phyloP scores from a whole-genome alignment of 2,797 vertebrate genomes.

The Molothrus ater region DNA sequence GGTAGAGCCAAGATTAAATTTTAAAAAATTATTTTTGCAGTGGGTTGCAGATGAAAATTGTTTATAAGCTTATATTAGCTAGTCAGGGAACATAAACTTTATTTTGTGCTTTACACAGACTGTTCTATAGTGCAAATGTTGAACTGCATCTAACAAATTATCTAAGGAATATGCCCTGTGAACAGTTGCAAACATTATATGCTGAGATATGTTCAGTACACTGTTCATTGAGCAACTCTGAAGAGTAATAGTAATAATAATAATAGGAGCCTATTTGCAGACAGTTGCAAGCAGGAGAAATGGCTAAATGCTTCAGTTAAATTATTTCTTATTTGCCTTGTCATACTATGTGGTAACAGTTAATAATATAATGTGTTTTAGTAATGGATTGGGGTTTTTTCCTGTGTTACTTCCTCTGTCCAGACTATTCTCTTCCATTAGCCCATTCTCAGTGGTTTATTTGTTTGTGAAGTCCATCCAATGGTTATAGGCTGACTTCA shows the following conservation, averaged over 20 bases:
- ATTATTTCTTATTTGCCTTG: slow-evolving; percentile 59
- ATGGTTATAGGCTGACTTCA: neutral
- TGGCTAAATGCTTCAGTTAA: slow-evolving; percentile 52
- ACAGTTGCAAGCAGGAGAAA: slow-evolving; percentile 50
- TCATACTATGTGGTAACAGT: slow-evolving; percentile 45
- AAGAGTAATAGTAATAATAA: slow-evolving; percentile 49
- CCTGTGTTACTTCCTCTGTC: slow-evolving; percentile 23
- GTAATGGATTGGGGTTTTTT: neutral
- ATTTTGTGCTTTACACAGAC: neutral
- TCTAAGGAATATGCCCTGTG: slow-evolving; percentile 10
- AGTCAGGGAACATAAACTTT: slow-evolving; percentile 43
- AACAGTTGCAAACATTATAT: slow-evolving; percentile 5
- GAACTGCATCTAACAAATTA: slow-evolving; percentile 13
- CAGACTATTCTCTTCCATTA: slow-evolving; percentile 53
- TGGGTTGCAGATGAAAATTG: neutral
- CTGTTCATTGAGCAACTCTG: slow-evolving; percentile 30
- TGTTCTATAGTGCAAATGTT: neutral
- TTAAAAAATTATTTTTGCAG: slow-evolving; percentile 20
- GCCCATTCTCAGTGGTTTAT: slow-evolving; percentile 9
- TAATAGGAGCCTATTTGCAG: slow-evolving; percentile 51
- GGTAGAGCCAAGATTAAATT: neutral
- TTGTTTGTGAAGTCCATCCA: slow-evolving; percentile 5
- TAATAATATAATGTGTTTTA: slow-evolving; percentile 55
- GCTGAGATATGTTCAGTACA: slow-evolving; percentile 2
- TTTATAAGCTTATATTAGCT: slow-evolving; percentile 30